phyloP scores from a whole-genome alignment of 2,797 vertebrate genomes.

The Sciurus vulgaris region DNA sequence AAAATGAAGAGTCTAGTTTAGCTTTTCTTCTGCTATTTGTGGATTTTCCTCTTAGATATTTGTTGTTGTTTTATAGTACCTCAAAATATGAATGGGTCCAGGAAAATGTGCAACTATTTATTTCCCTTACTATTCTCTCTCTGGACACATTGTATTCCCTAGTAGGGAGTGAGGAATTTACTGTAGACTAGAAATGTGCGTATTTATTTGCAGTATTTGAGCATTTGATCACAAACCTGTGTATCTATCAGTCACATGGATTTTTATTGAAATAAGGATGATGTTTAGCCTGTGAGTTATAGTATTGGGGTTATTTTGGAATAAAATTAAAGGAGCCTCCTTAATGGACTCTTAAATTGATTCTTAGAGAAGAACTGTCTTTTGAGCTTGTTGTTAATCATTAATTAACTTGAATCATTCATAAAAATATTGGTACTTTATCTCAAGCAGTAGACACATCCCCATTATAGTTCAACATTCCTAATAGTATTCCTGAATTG shows the following conservation, averaged over 20 bases:
- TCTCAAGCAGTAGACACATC: neutral
- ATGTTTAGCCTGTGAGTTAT: neutral
- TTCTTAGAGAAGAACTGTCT: neutral
- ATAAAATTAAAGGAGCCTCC: neutral
- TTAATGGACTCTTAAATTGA: slow-evolving; percentile 38
- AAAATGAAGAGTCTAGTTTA: neutral
- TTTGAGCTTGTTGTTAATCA: neutral
- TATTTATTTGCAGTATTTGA: neutral
- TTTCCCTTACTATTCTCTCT: neutral
- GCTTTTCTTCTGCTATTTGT: neutral
- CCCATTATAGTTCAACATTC: neutral
- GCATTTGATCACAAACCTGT: neutral
- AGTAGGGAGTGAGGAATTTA: slow-evolving; percentile 14
- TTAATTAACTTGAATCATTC: slow-evolving; percentile 31
- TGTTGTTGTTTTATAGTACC: neutral
- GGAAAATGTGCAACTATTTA: neutral
- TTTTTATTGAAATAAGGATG: slow-evolving; percentile 23
- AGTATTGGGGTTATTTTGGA: slow-evolving; percentile 32
- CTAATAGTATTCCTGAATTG: neutral
- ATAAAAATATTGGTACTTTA: slow-evolving; percentile 25
- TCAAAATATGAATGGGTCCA: neutral
- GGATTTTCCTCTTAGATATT: neutral
- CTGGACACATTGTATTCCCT: neutral
- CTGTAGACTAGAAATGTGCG: neutral
- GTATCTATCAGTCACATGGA: neutral